Evolutionary conservation across 2,797 vertebrate species (phyloP).

Genomic region (Xenopus petersii): DNA sequence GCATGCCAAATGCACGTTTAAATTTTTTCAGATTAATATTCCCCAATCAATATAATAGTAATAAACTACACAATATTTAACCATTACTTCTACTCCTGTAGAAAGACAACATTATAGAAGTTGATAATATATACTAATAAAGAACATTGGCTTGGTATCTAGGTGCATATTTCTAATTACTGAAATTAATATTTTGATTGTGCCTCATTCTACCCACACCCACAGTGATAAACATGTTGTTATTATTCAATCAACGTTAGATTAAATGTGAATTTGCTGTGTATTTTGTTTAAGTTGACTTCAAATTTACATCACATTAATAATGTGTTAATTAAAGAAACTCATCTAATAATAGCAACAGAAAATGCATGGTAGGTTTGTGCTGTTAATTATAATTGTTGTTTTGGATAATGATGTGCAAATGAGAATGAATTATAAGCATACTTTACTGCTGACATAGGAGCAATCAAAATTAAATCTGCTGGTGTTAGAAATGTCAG

Average conservation of each 20-base stretch:
- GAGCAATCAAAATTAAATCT: background rate
- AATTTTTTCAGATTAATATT: too few relatives aligned
- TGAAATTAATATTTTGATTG: background rate
- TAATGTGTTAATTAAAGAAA: background rate
- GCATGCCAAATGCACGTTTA: too few relatives aligned
- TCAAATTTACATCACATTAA: background rate
- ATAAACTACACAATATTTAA: too few relatives aligned
- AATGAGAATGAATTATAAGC: background rate
- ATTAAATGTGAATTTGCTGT: background rate
- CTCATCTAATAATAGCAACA: conserved; percentile 8
- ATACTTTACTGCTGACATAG: conserved; percentile 5
- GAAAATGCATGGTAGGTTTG: background rate
- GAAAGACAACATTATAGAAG: too few relatives aligned
- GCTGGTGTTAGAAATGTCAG: background rate
- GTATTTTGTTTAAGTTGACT: background rate
- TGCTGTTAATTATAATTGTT: conserved; percentile 2
- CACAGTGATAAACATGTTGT: background rate
- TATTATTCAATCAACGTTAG: background rate
- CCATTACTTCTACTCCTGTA: too few relatives aligned
- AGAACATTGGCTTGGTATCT: too few relatives aligned
- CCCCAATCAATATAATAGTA: too few relatives aligned
- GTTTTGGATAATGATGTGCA: conserved; percentile 6
- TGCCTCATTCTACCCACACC: background rate
- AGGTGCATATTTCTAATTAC: background rate
- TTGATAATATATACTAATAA: too few relatives aligned